A percentile compares a stretch with the other conserved stretches of the same genome.
phyloP scores from a whole-genome alignment of 1,140 invertebrate species.

The Cepaea nemoralis region DNA sequence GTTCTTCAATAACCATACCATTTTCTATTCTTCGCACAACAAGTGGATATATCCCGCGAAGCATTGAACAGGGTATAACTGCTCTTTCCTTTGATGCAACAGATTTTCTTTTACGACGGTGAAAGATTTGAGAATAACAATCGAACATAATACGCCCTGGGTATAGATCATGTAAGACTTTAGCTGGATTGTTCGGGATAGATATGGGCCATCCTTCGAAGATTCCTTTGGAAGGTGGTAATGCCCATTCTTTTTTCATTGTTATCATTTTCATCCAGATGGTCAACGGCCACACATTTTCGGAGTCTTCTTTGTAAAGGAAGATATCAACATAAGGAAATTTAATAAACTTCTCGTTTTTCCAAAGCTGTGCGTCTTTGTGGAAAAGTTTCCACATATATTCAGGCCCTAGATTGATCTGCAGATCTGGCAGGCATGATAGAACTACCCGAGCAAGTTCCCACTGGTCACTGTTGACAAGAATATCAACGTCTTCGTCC shows the following conservation, averaged over 20 bases:
- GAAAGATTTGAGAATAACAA: conserved; percentile 35
- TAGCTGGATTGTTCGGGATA: conserved; percentile 13
- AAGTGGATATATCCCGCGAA: conserved; percentile 37
- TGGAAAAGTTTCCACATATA: conserved; percentile 42
- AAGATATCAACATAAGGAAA: conserved; percentile 42
- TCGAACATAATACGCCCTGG: neutral
- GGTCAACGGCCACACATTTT: conserved; percentile 38
- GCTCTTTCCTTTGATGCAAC: conserved; percentile 22
- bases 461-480: conserved; percentile 32
- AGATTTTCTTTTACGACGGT: conserved; percentile 14
- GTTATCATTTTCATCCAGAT: conserved; percentile 42
- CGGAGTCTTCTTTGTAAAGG: conserved; percentile 27
- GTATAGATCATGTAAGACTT: neutral
- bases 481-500: conserved; percentile 41
- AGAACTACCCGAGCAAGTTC: conserved; percentile 15
- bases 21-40: conserved; percentile 13
- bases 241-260: conserved; percentile 7
- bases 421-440: conserved; percentile 34
- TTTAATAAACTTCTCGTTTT: conserved; percentile 27
- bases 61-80: conserved; percentile 19
- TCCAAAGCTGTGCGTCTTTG: conserved; percentile 31
- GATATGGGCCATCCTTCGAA: conserved; percentile 22
- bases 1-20: conserved; percentile 5
- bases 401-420: conserved; percentile 34
- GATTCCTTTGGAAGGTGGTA: conserved; percentile 11